phyloP scores from a whole-genome alignment of 1,140 invertebrate genomes.

The Drosophila sp. region DNA sequence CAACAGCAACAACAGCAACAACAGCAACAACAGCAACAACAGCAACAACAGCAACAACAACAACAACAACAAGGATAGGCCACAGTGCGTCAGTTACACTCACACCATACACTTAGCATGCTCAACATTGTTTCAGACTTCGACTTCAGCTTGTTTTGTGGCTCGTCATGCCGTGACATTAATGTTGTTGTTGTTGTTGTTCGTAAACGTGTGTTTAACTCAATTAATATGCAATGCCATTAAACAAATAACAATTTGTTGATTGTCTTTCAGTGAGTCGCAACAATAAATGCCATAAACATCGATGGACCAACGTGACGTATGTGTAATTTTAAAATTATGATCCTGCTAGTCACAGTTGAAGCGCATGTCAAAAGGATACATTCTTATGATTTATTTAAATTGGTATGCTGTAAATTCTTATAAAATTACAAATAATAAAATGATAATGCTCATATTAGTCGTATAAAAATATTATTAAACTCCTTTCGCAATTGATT shows the following conservation, averaged over 20 bases:
- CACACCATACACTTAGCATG: slow-evolving; percentile 37
- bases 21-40: too few species aligned
- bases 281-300: slow-evolving; percentile 20
- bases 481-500: background rate
- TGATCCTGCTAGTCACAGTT: background rate
- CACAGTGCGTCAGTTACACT: slow-evolving; percentile 48
- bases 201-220: slow-evolving; percentile 41
- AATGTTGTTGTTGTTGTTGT: slow-evolving; percentile 13
- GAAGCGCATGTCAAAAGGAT: background rate
- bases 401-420: too few species aligned
- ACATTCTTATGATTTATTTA: too few species aligned
- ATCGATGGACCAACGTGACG: slow-evolving; percentile 7
- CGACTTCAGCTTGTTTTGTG: slow-evolving; percentile 30
- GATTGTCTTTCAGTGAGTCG: slow-evolving; percentile 39
- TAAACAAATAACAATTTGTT: slow-evolving; percentile 71
- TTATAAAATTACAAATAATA: too few species aligned
- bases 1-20: too few species aligned
- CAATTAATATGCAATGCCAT: slow-evolving; percentile 68
- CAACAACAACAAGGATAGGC: slow-evolving; percentile 63
- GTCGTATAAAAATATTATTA: too few species aligned
- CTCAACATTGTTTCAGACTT: slow-evolving; percentile 18
- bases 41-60: too few species aligned
- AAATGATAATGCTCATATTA: too few species aligned
- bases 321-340: slow-evolving; percentile 14
- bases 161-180: background rate